Percentiles rank a stretch among this genome's conserved stretches.
phyloP scores from a whole-genome alignment of 2,113 vertebrate species.

The Semnopithecus entellus region DNA sequence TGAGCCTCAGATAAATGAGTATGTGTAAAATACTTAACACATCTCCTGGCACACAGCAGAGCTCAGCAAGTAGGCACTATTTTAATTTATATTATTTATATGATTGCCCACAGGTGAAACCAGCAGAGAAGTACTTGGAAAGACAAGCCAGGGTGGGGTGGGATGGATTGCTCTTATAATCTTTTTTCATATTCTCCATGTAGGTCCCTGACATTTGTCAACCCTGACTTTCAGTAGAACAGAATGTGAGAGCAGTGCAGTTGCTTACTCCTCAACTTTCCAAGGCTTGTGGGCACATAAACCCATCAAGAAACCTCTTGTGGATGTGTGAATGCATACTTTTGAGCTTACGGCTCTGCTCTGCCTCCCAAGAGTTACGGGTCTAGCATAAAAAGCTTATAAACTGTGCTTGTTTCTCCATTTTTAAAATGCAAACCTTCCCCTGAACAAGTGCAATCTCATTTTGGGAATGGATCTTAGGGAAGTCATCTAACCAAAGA shows the following conservation, averaged over 20 bases:
- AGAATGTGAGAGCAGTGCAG: not conserved
- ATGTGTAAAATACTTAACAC: not conserved
- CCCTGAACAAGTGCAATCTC: not conserved
- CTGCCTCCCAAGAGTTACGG: not conserved
- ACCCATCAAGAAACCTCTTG: not conserved
- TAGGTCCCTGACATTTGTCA: not conserved
- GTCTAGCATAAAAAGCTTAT: not conserved
- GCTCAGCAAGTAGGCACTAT: not conserved
- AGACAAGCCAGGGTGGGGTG: not conserved
- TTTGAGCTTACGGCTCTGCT: not conserved
- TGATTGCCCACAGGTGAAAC: not conserved
- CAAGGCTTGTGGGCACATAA: fast-evolving
- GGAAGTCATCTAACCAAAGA: not conserved
- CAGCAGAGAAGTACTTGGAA: not conserved
- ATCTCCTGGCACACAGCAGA: not conserved
- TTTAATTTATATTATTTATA: not conserved
- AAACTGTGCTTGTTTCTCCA: too few relatives aligned
- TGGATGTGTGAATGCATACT: not conserved
- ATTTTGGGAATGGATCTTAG: not conserved
- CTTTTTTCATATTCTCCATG: not conserved
- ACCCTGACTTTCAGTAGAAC: not conserved
- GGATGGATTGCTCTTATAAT: not conserved
- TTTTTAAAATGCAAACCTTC: not conserved
- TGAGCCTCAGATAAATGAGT: not conserved
- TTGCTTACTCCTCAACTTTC: not conserved